phyloP scores from a whole-genome alignment of 2,888 invertebrate genomes.

The Macropis europaea region DNA sequence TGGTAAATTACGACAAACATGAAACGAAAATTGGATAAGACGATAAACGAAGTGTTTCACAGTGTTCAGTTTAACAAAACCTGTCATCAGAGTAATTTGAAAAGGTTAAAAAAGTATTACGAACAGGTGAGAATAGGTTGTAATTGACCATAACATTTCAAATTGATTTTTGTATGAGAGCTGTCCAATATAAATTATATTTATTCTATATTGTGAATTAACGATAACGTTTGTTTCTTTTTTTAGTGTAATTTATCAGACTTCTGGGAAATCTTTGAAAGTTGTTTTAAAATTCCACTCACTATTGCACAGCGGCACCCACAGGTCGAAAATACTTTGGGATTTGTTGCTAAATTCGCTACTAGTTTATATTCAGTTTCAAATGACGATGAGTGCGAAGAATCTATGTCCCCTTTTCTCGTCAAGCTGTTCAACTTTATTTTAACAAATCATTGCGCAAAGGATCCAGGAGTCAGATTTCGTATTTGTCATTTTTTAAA shows the following conservation, averaged over 20 bases:
- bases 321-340: constrained; percentile 85
- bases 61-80: constrained; percentile 85
- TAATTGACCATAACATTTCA: neutral
- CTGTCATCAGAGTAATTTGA: constrained; percentile 84
- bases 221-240: constrained; percentile 14
- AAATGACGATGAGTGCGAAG: constrained; percentile 80
- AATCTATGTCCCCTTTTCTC: constrained; percentile 81
- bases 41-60: constrained; percentile 81
- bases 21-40: neutral
- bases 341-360: constrained; percentile 87
- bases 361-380: constrained; percentile 81
- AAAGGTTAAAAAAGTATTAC: constrained; percentile 84
- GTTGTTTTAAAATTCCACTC: constrained; percentile 84
- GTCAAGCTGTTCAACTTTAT: constrained; percentile 84
- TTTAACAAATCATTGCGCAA: constrained; percentile 81
- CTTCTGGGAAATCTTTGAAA: constrained; percentile 85
- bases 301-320: constrained; percentile 85
- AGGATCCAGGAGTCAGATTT: constrained; percentile 83
- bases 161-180: neutral
- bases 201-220: neutral
- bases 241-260: constrained; percentile 81
- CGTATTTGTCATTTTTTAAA: constrained; percentile 90
- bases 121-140: constrained; percentile 81
- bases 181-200: neutral
- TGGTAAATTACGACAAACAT: constrained; percentile 11